Conservation (phyloP, 1,140 invertebrate species). For the Hylyphantes graminicola region DNA sequence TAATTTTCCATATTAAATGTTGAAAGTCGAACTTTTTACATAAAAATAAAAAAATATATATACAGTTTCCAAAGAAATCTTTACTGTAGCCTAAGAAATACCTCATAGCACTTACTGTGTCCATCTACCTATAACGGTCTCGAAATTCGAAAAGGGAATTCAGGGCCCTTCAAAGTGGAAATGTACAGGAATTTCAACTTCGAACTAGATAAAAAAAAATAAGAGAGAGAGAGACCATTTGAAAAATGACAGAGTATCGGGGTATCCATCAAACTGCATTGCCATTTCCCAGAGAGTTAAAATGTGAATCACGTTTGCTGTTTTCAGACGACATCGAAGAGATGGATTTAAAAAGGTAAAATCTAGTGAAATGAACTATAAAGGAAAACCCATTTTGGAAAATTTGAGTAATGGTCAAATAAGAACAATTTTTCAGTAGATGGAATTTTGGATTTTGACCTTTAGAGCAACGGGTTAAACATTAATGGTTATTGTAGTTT, state of each 20-base stretch:
- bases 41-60: too few species aligned
- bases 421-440: not conserved
- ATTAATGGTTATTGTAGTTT: too few species aligned
- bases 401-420: constrained; percentile 31
- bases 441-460: too few species aligned
- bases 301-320: constrained; percentile 34
- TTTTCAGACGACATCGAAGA: not conserved
- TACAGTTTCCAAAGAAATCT: too few species aligned
- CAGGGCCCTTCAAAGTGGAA: constrained; percentile 4
- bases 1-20: too few species aligned
- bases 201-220: not conserved
- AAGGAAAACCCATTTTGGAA: not conserved
- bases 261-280: constrained; percentile 24
- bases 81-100: too few species aligned
- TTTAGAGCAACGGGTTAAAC: too few species aligned
- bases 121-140: not conserved
- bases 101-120: too few species aligned
- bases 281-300: constrained; percentile 30
- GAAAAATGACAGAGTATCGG: constrained; percentile 21
- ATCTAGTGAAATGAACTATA: constrained; percentile 13
- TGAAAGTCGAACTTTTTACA: too few species aligned
- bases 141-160: constrained; percentile 19
- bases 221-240: not conserved
- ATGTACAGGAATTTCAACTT: constrained; percentile 21
- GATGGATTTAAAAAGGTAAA: constrained; percentile 24